Percentiles rank a stretch among this genome's conserved stretches.
Conservation (phyloP, 2,113 vertebrate species). For the Pelecanoides urinatrix region DNA sequence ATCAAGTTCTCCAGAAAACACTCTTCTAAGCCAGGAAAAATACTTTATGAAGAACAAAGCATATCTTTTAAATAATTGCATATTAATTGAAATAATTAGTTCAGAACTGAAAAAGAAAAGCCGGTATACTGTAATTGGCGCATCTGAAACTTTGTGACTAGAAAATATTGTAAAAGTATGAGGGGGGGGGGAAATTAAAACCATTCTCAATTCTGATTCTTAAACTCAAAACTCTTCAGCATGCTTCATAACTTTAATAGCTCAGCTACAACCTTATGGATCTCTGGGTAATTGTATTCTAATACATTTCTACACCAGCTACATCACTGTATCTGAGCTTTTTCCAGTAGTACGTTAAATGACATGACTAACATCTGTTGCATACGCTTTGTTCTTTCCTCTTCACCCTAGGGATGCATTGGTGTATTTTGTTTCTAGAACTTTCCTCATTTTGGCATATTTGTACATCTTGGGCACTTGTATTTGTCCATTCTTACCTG, state of each 20-base stretch:
- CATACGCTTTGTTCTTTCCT: not conserved
- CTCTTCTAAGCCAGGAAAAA: not conserved
- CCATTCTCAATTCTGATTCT: not conserved
- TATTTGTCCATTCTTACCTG: not conserved
- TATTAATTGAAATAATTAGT: not conserved
- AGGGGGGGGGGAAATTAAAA: not conserved
- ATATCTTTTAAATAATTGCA: not conserved
- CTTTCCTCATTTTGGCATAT: not conserved
- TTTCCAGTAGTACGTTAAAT: not conserved
- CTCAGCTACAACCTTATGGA: not conserved
- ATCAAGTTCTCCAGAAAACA: not conserved
- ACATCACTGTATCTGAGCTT: not conserved
- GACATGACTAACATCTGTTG: not conserved
- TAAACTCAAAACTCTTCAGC: not conserved
- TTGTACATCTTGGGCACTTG: not conserved
- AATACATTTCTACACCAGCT: not conserved
- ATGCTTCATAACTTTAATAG: not conserved
- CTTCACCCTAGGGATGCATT: not conserved
- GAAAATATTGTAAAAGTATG: not conserved
- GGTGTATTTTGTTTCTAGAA: not conserved
- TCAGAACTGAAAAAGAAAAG: not conserved
- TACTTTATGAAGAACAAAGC: not conserved
- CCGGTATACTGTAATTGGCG: not conserved
- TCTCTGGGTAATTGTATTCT: slow-evolving; percentile 17
- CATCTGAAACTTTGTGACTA: not conserved